Evolutionary conservation across 2,888 invertebrate genomes (phyloP), one percentile per base, ranked within the genome.

Genomic region (Fragum whitleyi): DNA sequence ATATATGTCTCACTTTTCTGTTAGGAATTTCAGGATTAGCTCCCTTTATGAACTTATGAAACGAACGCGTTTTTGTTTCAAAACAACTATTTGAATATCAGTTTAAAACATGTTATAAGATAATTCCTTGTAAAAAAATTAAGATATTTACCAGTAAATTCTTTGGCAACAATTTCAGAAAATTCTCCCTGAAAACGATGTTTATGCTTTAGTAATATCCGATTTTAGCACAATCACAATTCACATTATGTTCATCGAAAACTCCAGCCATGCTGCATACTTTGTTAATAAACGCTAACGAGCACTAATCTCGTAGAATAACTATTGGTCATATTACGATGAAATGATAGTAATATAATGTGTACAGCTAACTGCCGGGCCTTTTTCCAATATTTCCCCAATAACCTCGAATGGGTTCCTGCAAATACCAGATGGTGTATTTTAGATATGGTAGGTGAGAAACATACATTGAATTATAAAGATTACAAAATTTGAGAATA

Each of bases 261-360:
- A 39, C 39, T 39, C 39, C 14, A 39, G 14, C 7, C 39, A 39
- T 14, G n/a, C 47, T 3, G 47, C 19, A 47, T 9, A 16, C 14
- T 47, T 47, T 57, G 57, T 57, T 57, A 57, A 26, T 57, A 57
- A 57, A 23, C 57, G 21, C 28, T 57, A 57, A 57, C 26, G 19
- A 57, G 28, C 57, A 28, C 11, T 57, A 57, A 57, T 57, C 57
- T 26, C n/a, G 14, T 16, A 3, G 19, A 3, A 47, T 47, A 47
- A 47, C 47, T 47, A 47, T 47, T 47, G 47, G 47, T 47, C 47
- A 47, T 14, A n/a, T 47, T 47, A 47, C 47, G 47, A 47, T 47
- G 47, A 47, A 47, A 47, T 47, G 47, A 47, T 47, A 47, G 47
- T 47, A 47, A 47, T 47, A 47, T 47, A 19, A 47, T 47, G 47